Percentiles rank a stretch among this genome's conserved stretches.
These are phyloP conservation scores for Sanderia malayensis DNA, from an alignment of 30 jellyfish, hydroid and myxozoan genomes.

Conservation along the genomic window DNA sequence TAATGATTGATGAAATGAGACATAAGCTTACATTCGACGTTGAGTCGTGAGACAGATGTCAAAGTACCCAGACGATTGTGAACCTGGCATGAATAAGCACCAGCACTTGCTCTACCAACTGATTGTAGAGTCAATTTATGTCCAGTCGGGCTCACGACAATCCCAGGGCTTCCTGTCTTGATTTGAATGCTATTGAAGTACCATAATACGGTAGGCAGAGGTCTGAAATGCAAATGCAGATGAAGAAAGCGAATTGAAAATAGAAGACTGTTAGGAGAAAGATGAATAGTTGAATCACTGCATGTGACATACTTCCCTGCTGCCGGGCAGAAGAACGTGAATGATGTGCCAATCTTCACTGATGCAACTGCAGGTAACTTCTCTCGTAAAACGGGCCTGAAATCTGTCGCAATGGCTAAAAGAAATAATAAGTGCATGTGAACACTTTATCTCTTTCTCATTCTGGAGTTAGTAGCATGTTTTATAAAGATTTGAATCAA, in stretches of 20 bases:
- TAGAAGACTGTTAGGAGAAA: neutral
- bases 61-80: constrained; percentile 58
- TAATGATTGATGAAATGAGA: too few species aligned
- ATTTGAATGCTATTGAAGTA: constrained; percentile 24
- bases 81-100: constrained; percentile 54
- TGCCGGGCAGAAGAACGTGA: constrained; percentile 62
- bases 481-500: too few species aligned
- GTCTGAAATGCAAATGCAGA: constrained; percentile 36
- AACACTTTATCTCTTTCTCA: too few species aligned
- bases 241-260: neutral
- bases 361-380: constrained; percentile 28
- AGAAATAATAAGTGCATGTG: too few species aligned
- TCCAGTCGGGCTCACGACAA: constrained; percentile 35
- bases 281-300: neutral
- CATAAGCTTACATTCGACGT: constrained; percentile 51
- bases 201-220: constrained; percentile 59
- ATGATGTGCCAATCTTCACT: constrained; percentile 48
- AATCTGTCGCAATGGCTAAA: constrained; percentile 54
- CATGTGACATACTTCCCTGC: constrained; percentile 64
- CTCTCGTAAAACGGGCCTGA: constrained; percentile 62
- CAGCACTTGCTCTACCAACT: constrained; percentile 49
- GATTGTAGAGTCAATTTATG: constrained; percentile 49
- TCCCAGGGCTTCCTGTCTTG: constrained; percentile 43
- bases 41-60: constrained; percentile 37
- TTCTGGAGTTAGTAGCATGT: too few species aligned